Conservation (phyloP, 2,113 vertebrate species). For the Apodemus speciosus region DNA sequence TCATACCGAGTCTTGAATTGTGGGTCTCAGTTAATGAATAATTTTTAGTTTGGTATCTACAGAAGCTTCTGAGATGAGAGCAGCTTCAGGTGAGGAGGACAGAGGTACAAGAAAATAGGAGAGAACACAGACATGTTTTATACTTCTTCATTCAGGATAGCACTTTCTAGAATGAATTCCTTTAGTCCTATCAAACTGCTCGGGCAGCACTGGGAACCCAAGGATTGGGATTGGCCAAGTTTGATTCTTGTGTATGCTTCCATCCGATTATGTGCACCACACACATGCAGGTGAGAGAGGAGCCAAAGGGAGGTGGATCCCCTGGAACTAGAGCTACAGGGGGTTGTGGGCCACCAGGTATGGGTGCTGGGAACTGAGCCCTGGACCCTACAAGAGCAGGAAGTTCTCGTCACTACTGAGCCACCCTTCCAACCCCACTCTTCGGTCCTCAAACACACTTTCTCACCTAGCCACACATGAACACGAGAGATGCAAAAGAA, state of each 20-base stretch:
- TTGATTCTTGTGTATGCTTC: neutral
- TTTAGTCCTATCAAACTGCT: neutral
- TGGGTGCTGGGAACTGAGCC: neutral
- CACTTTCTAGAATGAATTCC: neutral
- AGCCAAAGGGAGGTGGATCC: neutral
- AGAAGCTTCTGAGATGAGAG: neutral
- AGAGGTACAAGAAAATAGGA: neutral
- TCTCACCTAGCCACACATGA: slow-evolving; percentile 7
- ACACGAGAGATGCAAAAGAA: neutral
- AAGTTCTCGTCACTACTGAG: neutral
- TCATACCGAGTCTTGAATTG: neutral
- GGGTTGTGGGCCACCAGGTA: neutral
- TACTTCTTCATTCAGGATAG: neutral
- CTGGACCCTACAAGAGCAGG: neutral
- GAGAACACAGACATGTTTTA: neutral
- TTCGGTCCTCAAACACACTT: neutral
- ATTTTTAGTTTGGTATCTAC: neutral
- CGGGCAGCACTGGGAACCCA: neutral
- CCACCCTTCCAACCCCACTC: no score
- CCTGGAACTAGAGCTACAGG: no score
- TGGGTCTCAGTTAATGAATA: slow-evolving; percentile 8
- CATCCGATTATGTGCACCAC: no score
- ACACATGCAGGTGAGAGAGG: neutral
- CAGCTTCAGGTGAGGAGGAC: neutral
- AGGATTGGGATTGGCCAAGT: neutral